Conservation (phyloP, 2,797 vertebrate species). For the Orientallactaga sibirica region DNA sequence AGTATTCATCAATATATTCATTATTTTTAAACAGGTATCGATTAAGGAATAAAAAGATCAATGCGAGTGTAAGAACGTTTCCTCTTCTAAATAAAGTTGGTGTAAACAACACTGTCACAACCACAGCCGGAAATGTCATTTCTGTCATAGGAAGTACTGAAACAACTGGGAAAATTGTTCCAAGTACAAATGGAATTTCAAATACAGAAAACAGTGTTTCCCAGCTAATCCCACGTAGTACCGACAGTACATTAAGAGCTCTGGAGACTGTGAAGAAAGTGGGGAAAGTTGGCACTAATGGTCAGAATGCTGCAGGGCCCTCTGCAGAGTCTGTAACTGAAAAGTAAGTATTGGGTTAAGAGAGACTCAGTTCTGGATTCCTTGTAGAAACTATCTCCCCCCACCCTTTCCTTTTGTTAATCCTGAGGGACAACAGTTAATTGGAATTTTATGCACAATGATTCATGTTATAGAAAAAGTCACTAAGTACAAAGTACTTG, state of each 20-base stretch:
- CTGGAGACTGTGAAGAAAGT: constrained; percentile 93
- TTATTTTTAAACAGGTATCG: constrained; percentile 91
- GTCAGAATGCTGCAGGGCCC: constrained; percentile 87
- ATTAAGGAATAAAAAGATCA: constrained; percentile 97
- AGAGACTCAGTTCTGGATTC: constrained; percentile 20
- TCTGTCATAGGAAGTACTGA: constrained; percentile 90
- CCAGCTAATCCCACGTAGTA: constrained; percentile 93
- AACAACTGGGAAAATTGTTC: constrained; percentile 89
- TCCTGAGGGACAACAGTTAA: not conserved
- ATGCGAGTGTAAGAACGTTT: constrained; percentile 91
- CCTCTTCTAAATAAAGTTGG: constrained; percentile 92
- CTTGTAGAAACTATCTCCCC: constrained; percentile 48
- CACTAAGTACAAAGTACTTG: constrained; percentile 14
- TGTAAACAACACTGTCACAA: constrained; percentile 88
- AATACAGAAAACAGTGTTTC: constrained; percentile 89
- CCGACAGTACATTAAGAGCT: constrained; percentile 88
- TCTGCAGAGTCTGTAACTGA: constrained; percentile 88
- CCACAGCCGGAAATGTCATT: constrained; percentile 89
- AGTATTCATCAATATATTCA: constrained; percentile 65
- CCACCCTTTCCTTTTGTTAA: constrained; percentile 16
- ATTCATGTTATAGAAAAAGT: constrained; percentile 47
- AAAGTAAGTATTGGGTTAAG: constrained; percentile 86
- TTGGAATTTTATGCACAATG: constrained; percentile 46
- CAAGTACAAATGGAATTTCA: constrained; percentile 87
- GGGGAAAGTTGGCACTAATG: constrained; percentile 89